Percentiles rank a stretch among this genome's conserved stretches.
These are phyloP conservation scores for Meteorus cinctellus DNA, from an alignment of 2,888 invertebrate species.

Conservation along the genomic window DNA sequence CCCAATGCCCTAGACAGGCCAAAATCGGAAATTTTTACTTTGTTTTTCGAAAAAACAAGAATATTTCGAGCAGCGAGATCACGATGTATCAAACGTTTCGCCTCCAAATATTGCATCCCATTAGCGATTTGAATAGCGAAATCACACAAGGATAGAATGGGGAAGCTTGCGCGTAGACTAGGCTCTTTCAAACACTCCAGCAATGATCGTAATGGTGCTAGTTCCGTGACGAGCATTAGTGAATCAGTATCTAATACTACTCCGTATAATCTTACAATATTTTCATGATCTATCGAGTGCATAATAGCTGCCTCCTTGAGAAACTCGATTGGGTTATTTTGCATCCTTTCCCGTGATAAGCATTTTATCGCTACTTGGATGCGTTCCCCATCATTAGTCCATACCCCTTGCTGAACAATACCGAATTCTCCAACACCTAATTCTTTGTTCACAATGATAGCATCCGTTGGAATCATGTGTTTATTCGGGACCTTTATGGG, in stretches of 20 bases:
- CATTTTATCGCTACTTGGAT: constrained; percentile 98
- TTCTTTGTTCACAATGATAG: constrained; percentile 94
- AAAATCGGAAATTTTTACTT: constrained; percentile 99
- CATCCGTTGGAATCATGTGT: constrained; percentile 89
- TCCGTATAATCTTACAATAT: constrained; percentile 97
- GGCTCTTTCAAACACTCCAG: constrained; percentile 97
- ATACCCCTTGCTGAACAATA: constrained; percentile 97
- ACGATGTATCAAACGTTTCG: constrained; percentile 96
- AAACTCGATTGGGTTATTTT: constrained; percentile 96
- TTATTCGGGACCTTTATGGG: constrained; percentile 83
- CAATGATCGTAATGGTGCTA: constrained; percentile 95
- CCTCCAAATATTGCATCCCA: constrained; percentile 98
- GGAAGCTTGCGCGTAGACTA: constrained; percentile 91
- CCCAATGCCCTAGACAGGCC: constrained; percentile 96
- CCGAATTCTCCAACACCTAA: constrained; percentile 98
- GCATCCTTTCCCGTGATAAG: constrained; percentile 94
- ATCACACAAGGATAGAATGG: constrained; percentile 93
- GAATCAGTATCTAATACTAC: constrained; percentile 95
- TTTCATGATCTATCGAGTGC: constrained; percentile 97
- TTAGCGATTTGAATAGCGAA: constrained; percentile 97
- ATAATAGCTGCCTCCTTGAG: constrained; percentile 98
- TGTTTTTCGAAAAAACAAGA: constrained; percentile 95
- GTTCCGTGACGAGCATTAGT: constrained; percentile 88
- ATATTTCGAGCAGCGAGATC: constrained; percentile 98
- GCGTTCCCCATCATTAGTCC: constrained; percentile 95